Evolutionary conservation across 1,140 invertebrate genomes (phyloP).

Genomic region (Melanaphis sacchari): DNA sequence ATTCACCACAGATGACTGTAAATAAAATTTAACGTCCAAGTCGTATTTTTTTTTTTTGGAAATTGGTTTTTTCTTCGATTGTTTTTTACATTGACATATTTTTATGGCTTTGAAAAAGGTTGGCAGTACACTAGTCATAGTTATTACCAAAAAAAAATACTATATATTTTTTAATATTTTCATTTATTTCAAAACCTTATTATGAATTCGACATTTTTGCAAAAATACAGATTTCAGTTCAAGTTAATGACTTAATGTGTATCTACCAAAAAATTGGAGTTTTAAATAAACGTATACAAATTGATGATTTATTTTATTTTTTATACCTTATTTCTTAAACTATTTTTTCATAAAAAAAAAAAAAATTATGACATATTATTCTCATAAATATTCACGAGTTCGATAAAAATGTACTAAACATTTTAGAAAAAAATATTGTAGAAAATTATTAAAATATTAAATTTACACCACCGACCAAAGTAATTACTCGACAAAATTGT

Average conservation of each 20-base stretch:
- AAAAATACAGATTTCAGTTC: not conserved
- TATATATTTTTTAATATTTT: not conserved
- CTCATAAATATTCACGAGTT: too few relatives aligned
- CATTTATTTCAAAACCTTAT: not conserved
- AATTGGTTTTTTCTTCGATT: not conserved
- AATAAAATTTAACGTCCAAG: not conserved
- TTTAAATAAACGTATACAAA: not conserved
- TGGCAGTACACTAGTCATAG: not conserved
- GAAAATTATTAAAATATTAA: not conserved
- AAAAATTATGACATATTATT: too few relatives aligned
- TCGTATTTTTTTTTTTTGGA: not conserved
- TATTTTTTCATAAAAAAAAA: too few relatives aligned
- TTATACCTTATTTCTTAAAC: too few relatives aligned
- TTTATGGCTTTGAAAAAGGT: not conserved
- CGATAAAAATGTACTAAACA: too few relatives aligned
- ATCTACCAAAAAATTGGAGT: not conserved
- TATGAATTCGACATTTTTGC: not conserved
- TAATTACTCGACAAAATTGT: not conserved
- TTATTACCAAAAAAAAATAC: not conserved
- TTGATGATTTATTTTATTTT: not conserved
- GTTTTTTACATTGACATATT: not conserved
- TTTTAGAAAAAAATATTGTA: too few relatives aligned
- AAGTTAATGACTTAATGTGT: not conserved
- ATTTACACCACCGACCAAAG: not conserved
- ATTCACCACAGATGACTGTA: not conserved